These are phyloP conservation scores for Leptura quadrifasciata DNA, from an alignment of 2,888 invertebrate species.

Conservation along the genomic window DNA sequence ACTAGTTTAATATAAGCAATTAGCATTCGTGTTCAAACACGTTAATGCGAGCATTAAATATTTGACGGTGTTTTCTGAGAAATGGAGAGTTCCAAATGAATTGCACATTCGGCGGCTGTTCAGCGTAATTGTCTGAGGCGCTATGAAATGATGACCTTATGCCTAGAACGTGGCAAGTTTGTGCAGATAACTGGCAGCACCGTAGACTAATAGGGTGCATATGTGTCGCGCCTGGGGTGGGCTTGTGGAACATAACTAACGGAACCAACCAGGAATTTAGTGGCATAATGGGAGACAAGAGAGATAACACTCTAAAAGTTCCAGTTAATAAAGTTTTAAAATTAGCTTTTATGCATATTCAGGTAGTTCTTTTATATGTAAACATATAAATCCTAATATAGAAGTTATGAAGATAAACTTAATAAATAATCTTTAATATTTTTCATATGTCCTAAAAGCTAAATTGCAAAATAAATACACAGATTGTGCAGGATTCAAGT, in stretches of 20 bases:
- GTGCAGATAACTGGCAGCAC: slow-evolving; percentile 27
- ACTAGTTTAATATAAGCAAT: slow-evolving; percentile 12
- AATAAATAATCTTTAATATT: too few species aligned
- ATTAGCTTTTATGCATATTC: neutral
- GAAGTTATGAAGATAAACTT: too few species aligned
- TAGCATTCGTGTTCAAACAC: neutral
- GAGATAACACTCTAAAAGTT: neutral
- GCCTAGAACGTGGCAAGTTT: slow-evolving; percentile 28
- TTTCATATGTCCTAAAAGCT: too few species aligned
- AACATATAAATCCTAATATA: neutral
- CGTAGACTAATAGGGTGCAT: slow-evolving; percentile 36
- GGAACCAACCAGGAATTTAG: slow-evolving; percentile 16
- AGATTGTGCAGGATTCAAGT: too few species aligned
- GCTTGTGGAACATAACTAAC: slow-evolving; percentile 21
- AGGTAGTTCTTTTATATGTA: neutral
- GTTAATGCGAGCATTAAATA: slow-evolving; percentile 11
- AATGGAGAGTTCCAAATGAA: neutral
- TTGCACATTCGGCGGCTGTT: slow-evolving; percentile 9
- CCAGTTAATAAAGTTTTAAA: slow-evolving; percentile 16
- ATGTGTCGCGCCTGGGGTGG: slow-evolving; percentile 28
- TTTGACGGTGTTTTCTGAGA: neutral
- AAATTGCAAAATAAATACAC: too few species aligned
- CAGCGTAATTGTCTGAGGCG: neutral
- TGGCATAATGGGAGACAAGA: neutral
- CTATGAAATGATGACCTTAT: slow-evolving; percentile 21